Base-by-base conservation (phyloP, 2,113 vertebrate genomes). In the Thinocorus orbignyianus region DNA sequence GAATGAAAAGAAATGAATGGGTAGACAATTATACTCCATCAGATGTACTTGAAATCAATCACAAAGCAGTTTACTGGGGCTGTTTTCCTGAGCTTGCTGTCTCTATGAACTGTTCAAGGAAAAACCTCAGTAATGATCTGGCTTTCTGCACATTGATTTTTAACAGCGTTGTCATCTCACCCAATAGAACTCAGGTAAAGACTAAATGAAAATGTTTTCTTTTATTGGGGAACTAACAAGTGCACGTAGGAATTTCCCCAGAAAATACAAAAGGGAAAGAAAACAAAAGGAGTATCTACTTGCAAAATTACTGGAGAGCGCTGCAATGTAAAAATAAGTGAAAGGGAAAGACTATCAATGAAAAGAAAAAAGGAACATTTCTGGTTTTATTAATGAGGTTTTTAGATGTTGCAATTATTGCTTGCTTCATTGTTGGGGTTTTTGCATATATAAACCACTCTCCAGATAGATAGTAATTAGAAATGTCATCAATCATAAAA, bases 41-140 rank as follows among this genome's bases (percentile, higher is more conserved):
- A 95, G 71, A 77, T 41, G 78, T 89, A 97, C 87, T 62, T 90
- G 91, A 97, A 97, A 97, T 97, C 96, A 96, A 95, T 97, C 84
- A 62, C 0, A 0, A 76, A 66, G 71, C 84, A 87, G 92, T 91
- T 93, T 51, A 72, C 57, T 85, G 62, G 15, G 84, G 84, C 78
- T 83, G 66, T 77, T 95, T 92, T 66, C 91, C 89, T 71, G 81
- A 81, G 91, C 80, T 74, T 86, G 68, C 70, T 90, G 71, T 71
- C 74, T 90, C 82, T 70, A 70, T 83, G 85, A 94, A 83, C 85
- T 66, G 81, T 93, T 95, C 94, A 85, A 57, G 79, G 62, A 87
- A 94, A 91, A 93, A 94, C 62, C 93, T 96, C 64, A 44, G 74
- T 88, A 97, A 93, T 74, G 89, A 95, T 73, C 81, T 6, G 7